Evolutionary conservation across 2,113 vertebrate species (phyloP).

Genomic region (Corythoichthys haematopterus): DNA sequence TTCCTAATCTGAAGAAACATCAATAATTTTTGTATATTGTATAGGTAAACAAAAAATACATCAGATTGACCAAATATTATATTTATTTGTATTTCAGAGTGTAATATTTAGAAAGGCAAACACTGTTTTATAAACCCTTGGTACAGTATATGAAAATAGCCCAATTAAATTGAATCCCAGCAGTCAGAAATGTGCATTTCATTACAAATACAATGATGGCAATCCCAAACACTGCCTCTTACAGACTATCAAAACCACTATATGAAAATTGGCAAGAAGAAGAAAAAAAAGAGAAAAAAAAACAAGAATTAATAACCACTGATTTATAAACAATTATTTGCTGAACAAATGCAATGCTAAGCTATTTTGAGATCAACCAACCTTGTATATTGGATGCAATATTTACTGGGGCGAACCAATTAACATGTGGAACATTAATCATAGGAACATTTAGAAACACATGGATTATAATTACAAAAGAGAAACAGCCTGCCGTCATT

Average conservation of each 20-base stretch:
- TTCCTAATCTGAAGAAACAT: not conserved
- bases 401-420: slow-evolving; percentile 51
- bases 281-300: not conserved
- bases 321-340: slow-evolving; percentile 39
- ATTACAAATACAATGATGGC: slow-evolving; percentile 4
- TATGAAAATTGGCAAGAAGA: slow-evolving; percentile 38
- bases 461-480: slow-evolving; percentile 48
- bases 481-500: slow-evolving; percentile 45
- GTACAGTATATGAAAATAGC: not conserved
- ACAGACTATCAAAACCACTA: slow-evolving; percentile 6
- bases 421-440: slow-evolving; percentile 49
- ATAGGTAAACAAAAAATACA: not conserved
- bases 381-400: slow-evolving; percentile 47
- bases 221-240: slow-evolving; percentile 12
- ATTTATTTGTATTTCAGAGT: slow-evolving; percentile 49
- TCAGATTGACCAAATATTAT: slow-evolving; percentile 29
- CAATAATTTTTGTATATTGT: not conserved
- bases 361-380: slow-evolving; percentile 48
- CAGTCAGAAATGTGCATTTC: slow-evolving; percentile 2
- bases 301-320: slow-evolving; percentile 32
- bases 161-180: not conserved
- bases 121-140: slow-evolving; percentile 20
- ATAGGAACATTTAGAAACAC: slow-evolving; percentile 46
- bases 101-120: slow-evolving; percentile 31
- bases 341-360: slow-evolving; percentile 43